Evolutionary conservation across 2,797 vertebrate species (phyloP).

Genomic region (Sebastes vulpes): DNA sequence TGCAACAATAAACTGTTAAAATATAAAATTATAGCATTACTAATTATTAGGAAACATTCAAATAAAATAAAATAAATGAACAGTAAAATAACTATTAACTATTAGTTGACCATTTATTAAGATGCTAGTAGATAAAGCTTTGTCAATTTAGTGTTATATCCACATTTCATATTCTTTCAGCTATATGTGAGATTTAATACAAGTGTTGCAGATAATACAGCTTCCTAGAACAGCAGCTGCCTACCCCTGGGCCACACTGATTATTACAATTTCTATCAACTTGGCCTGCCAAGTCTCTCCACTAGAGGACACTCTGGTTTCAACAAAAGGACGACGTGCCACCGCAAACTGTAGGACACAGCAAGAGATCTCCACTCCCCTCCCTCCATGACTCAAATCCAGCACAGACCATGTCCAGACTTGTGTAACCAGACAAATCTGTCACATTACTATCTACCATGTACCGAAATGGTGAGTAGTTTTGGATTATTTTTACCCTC

Average conservation of each 20-base stretch:
- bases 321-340: conserved; percentile 70
- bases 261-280: conserved; percentile 82
- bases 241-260: conserved; percentile 61
- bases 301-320: conserved; percentile 85
- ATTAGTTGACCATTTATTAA: background rate
- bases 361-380: conserved; percentile 59
- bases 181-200: background rate
- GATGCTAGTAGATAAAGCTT: background rate
- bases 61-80: background rate
- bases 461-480: background rate
- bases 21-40: background rate
- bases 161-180: background rate
- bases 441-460: background rate
- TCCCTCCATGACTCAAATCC: conserved; percentile 73
- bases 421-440: conserved; percentile 3
- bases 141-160: background rate
- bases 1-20: background rate
- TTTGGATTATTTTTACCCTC: conserved; percentile 6
- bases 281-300: conserved; percentile 93
- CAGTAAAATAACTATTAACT: background rate
- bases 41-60: background rate
- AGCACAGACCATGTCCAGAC: conserved; percentile 37
- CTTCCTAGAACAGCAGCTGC: conserved; percentile 45
- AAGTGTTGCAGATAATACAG: conserved; percentile 11
- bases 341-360: conserved; percentile 80